Conservation (phyloP, 2,888 invertebrate genomes). For the Agrochola litura region DNA sequence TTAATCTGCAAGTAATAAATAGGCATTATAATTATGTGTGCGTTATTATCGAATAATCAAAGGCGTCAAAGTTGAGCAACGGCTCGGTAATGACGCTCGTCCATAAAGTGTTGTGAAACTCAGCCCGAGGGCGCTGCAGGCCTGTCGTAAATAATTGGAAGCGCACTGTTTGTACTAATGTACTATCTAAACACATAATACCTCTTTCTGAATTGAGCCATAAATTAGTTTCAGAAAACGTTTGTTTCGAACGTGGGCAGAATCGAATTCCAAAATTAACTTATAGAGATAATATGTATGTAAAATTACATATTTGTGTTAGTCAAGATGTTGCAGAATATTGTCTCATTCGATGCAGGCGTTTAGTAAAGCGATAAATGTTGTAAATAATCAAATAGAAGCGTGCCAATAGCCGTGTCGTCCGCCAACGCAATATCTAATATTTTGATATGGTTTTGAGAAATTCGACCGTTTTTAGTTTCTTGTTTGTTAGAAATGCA, state of each 20-base stretch:
- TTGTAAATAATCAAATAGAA: slow-evolving; percentile 72
- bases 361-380: slow-evolving; percentile 68
- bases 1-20: slow-evolving; percentile 66
- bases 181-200: slow-evolving; percentile 81
- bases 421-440: slow-evolving; percentile 63
- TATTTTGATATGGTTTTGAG: slow-evolving; percentile 59
- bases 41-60: slow-evolving; percentile 75
- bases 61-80: slow-evolving; percentile 78
- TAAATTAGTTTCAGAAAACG: slow-evolving; percentile 76
- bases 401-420: slow-evolving; percentile 67
- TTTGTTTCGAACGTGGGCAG: slow-evolving; percentile 72
- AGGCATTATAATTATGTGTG: slow-evolving; percentile 64
- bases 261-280: slow-evolving; percentile 69
- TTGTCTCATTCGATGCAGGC: slow-evolving; percentile 70
- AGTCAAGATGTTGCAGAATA: slow-evolving; percentile 72
- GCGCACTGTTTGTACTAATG: slow-evolving; percentile 85
- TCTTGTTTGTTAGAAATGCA: slow-evolving; percentile 27
- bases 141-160: slow-evolving; percentile 85
- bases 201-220: slow-evolving; percentile 83
- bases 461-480: slow-evolving; percentile 39
- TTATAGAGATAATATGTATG: slow-evolving; percentile 46
- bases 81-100: slow-evolving; percentile 74
- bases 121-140: slow-evolving; percentile 74
- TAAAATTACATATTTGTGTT: slow-evolving; percentile 63
- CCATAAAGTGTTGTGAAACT: slow-evolving; percentile 79